Base-by-base conservation (phyloP, 2,797 vertebrate genomes). In the Taeniopygia guttata region DNA sequence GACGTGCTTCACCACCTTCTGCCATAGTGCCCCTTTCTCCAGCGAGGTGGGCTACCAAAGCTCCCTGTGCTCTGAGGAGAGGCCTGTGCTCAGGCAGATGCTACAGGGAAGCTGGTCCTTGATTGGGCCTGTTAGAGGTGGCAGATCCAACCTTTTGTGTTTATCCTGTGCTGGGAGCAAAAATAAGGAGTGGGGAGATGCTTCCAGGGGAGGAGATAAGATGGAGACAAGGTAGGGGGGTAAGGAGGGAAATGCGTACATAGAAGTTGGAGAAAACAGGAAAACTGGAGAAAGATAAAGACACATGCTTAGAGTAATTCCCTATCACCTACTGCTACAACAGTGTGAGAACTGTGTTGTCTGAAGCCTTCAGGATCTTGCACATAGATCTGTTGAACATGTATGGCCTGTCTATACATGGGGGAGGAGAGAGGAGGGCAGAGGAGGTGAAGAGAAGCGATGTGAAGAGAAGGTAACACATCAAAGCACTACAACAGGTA, bases 191-290 rank as follows among this genome's bases (percentile, higher is more conserved):
- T 5, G 60, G 18, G 38, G 36, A 74, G 16, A 23, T 34, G 29
- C 20, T 80, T 52, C 67, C 15, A 21, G 26, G 26, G 58, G 8
- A 55, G 25, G 30, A 46, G 10, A 9, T 2, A 12, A 30, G 20
- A 9, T 13, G 16, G 40, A 75, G 32, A 36, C 0, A 0, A 51
- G 18, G 30, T 27, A 27, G 10, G 6, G 7, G 11, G 6, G 25
- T 38, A 67, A 74, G 73, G 48, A 80, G 19, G 4, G 21, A 45
- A 60, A 27, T n/a, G 16, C 0, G 0, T 23, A 20, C 0, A 0
- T 3, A n/a, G 56, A 75, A 40, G 34, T 7, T 51, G 30, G 51
- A 66, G 69, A 40, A 55, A 79, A 62, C 27, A 34, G 13, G 27
- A 22, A 75, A 74, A 52, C 26, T 15, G 23, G 9, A 34, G 13